Evolutionary conservation across 2,113 vertebrate genomes (phyloP).

Genomic region (Neolamprologus variostigma): DNA sequence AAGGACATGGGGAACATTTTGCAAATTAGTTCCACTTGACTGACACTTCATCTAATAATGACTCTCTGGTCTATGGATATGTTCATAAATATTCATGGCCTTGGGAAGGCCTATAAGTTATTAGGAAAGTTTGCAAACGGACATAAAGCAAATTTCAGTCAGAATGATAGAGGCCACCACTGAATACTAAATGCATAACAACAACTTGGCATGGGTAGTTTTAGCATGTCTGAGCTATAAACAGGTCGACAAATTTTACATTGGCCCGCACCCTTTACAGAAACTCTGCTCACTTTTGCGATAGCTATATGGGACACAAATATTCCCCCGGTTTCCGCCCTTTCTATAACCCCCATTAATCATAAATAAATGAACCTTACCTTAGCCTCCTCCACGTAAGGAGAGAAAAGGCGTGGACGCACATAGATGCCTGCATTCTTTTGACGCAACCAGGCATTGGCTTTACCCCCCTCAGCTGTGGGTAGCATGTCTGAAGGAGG

Average conservation of each 20-base stretch:
- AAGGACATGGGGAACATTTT: slow-evolving; percentile 19
- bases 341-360: neutral
- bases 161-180: neutral
- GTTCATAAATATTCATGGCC: slow-evolving; percentile 44
- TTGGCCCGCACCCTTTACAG: neutral
- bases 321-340: neutral
- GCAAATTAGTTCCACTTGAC: slow-evolving; percentile 44
- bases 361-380: slow-evolving; percentile 61
- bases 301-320: neutral
- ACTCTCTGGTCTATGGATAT: slow-evolving; percentile 11
- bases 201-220: neutral
- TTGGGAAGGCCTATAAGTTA: slow-evolving; percentile 2
- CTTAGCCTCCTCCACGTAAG: slow-evolving; percentile 95
- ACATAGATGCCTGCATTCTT: slow-evolving; percentile 95
- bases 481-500: slow-evolving; percentile 98
- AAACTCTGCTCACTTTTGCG: neutral
- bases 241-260: neutral
- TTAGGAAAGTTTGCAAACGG: slow-evolving; percentile 16
- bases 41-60: slow-evolving; percentile 44
- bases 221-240: neutral
- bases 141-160: slow-evolving; percentile 25
- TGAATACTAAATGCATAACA: neutral
- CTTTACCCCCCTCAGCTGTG: slow-evolving; percentile 90
- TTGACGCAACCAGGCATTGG: slow-evolving; percentile 92
- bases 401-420: slow-evolving; percentile 74